A percentile compares a stretch with the other conserved stretches of the same genome.
Conservation (phyloP, 2,888 invertebrate species). For the Dusona sp. region DNA sequence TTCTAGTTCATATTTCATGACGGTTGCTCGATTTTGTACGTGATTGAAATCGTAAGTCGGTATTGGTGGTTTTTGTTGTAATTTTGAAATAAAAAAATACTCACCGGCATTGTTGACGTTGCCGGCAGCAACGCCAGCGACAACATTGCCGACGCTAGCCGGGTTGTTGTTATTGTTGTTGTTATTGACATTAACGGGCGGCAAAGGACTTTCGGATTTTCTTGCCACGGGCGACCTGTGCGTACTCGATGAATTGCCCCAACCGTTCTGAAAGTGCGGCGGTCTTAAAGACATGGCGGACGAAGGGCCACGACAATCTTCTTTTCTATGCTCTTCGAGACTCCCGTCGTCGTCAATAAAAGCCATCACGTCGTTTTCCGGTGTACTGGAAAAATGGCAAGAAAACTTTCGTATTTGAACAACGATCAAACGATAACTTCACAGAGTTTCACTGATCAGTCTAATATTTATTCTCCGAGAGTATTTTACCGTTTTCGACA, state of each 20-base stretch:
- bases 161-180: slow-evolving; percentile 83
- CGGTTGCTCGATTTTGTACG: too few species aligned
- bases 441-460: not conserved
- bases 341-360: slow-evolving; percentile 92
- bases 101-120: slow-evolving; percentile 78
- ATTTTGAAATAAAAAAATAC: slow-evolving; percentile 2
- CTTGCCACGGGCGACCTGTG: slow-evolving; percentile 47
- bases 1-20: too few species aligned
- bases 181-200: slow-evolving; percentile 79
- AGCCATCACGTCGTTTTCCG: slow-evolving; percentile 91
- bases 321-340: slow-evolving; percentile 83
- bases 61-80: not conserved
- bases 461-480: not conserved
- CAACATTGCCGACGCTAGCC: slow-evolving; percentile 60
- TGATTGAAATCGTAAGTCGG: too few species aligned
- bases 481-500: not conserved
- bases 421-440: not conserved
- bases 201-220: slow-evolving; percentile 49
- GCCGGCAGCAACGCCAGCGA: slow-evolving; percentile 65
- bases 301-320: slow-evolving; percentile 85
- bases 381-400: slow-evolving; percentile 76
- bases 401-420: not conserved
- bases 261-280: slow-evolving; percentile 86
- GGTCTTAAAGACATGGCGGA: slow-evolving; percentile 81
- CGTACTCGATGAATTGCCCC: slow-evolving; percentile 81